Conservation (phyloP, 2,888 invertebrate genomes). For the Spicauda simplicius region DNA sequence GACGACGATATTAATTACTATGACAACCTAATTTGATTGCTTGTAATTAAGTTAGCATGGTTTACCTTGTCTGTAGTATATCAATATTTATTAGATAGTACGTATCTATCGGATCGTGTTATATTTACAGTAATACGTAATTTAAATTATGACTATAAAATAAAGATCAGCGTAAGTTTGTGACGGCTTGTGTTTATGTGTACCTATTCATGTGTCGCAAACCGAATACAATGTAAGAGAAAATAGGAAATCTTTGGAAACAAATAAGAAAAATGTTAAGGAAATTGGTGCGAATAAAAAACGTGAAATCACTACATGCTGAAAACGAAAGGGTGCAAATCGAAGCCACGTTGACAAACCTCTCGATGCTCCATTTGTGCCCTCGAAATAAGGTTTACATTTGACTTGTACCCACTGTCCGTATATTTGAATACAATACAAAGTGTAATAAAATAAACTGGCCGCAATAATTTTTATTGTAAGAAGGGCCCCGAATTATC, state of each 20-base stretch:
- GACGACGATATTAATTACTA: too few relatives aligned
- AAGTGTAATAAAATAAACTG: slow-evolving; percentile 83
- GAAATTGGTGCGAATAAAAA: slow-evolving; percentile 33
- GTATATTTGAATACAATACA: slow-evolving; percentile 77
- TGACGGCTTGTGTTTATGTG: neutral
- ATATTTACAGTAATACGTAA: too few relatives aligned
- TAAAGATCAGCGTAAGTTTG: too few relatives aligned
- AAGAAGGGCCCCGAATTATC: slow-evolving; percentile 80
- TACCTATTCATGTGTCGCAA: neutral
- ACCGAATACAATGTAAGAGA: slow-evolving; percentile 6
- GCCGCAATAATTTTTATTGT: slow-evolving; percentile 84
- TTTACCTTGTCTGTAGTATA: too few relatives aligned
- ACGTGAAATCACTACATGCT: slow-evolving; percentile 31
- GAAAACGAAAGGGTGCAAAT: slow-evolving; percentile 34
- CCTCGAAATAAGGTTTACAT: slow-evolving; percentile 33
- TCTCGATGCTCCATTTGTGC: slow-evolving; percentile 24
- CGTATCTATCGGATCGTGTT: too few relatives aligned
- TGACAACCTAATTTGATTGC: too few relatives aligned
- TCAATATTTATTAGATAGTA: too few relatives aligned
- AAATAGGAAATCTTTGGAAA: slow-evolving; percentile 21
- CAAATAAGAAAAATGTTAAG: slow-evolving; percentile 38
- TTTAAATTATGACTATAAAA: too few relatives aligned
- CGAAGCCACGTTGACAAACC: slow-evolving; percentile 19
- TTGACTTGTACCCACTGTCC: slow-evolving; percentile 28
- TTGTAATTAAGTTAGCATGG: too few relatives aligned